A percentile compares a stretch with the other conserved stretches of the same genome.
Evolutionary conservation across 2,113 vertebrate species (phyloP).

Genomic region (Cygnus buccinator): DNA sequence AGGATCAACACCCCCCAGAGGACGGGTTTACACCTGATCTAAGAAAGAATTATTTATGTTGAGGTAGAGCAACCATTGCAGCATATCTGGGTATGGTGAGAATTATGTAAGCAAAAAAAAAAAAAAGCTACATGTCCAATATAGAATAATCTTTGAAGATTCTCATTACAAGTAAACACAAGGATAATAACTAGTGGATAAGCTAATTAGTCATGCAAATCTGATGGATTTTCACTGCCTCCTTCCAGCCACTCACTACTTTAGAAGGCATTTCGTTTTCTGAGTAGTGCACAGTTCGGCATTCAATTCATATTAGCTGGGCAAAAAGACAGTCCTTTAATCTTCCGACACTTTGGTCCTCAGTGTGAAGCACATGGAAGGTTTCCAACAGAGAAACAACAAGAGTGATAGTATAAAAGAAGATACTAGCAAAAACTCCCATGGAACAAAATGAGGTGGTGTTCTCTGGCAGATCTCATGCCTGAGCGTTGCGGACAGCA

Average conservation of each 20-base stretch:
- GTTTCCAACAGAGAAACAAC: conserved; percentile 35
- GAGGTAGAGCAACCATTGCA: neutral
- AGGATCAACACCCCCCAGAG: neutral
- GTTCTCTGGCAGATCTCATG: conserved; percentile 10
- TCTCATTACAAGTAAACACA: conserved; percentile 60
- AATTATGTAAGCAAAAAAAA: neutral
- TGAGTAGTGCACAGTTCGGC: neutral
- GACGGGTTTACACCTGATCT: neutral
- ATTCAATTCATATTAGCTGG: conserved; percentile 23
- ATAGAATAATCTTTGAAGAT: conserved; percentile 48
- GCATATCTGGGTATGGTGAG: neutral
- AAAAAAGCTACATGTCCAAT: neutral
- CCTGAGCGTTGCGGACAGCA: neutral
- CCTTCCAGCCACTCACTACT: conserved; percentile 46
- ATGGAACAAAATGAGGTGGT: conserved; percentile 16
- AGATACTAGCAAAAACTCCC: conserved; percentile 33
- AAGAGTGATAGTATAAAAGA: conserved; percentile 31
- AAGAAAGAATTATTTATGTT: neutral
- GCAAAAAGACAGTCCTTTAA: conserved; percentile 51
- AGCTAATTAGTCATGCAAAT: conserved; percentile 64
- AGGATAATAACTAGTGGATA: conserved; percentile 47
- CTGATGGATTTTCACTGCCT: conserved; percentile 58
- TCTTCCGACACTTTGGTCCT: conserved; percentile 57
- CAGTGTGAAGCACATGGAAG: conserved; percentile 19
- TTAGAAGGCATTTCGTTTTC: conserved; percentile 43